Percentiles rank a stretch among this genome's conserved stretches.
phyloP scores from a whole-genome alignment of 2,888 invertebrate species.

The Diarsia brunnea region DNA sequence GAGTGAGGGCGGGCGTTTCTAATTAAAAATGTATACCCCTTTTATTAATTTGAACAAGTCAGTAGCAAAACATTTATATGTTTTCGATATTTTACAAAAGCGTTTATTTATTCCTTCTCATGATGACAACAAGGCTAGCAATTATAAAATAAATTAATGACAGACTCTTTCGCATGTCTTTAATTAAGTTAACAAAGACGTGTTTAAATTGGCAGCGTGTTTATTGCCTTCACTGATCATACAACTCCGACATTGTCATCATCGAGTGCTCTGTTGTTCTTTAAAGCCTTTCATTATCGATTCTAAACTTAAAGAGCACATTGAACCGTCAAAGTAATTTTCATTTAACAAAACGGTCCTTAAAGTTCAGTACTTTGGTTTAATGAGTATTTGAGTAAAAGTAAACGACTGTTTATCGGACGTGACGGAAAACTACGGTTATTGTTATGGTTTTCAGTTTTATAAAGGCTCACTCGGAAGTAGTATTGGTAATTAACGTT shows the following conservation, averaged over 20 bases:
- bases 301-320: constrained; percentile 60
- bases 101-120: neutral
- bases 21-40: neutral
- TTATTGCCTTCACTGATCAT: constrained; percentile 56
- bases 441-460: constrained; percentile 24
- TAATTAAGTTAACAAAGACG: constrained; percentile 40
- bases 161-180: constrained; percentile 15
- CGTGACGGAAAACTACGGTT: constrained; percentile 32
- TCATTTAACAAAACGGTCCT: constrained; percentile 56
- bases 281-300: constrained; percentile 65
- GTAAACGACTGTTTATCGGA: constrained; percentile 56
- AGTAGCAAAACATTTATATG: neutral
- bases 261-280: constrained; percentile 46
- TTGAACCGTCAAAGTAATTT: constrained; percentile 59
- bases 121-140: neutral
- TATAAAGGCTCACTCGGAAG: neutral
- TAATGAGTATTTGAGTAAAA: constrained; percentile 63
- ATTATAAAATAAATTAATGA: constrained; percentile 31
- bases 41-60: constrained; percentile 8
- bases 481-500: neutral
- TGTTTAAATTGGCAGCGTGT: constrained; percentile 39
- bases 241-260: constrained; percentile 51
- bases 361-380: constrained; percentile 56
- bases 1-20: neutral
- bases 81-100: neutral